Percentiles rank a stretch among this genome's conserved stretches.
Conservation (phyloP, 2,113 vertebrate genomes). For the Colaptes auratus region DNA sequence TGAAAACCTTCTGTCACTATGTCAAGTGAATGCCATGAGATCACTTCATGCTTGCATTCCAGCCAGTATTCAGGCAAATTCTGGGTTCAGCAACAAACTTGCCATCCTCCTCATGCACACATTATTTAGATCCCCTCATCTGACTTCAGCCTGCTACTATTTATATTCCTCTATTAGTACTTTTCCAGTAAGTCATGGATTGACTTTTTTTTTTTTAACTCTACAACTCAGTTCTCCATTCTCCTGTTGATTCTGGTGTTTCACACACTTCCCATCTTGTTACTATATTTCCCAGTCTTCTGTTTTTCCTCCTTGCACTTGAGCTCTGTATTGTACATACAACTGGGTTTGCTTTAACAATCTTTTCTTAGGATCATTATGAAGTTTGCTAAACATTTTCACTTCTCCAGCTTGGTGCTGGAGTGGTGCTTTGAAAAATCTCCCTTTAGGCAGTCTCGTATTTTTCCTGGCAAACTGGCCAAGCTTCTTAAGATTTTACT, state of each 20-base stretch:
- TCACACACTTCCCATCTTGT: neutral
- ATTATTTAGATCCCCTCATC: neutral
- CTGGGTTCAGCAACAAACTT: neutral
- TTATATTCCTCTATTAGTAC: neutral
- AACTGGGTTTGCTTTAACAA: neutral
- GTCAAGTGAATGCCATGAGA: neutral
- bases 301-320: neutral
- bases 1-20: constrained; percentile 27
- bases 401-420: neutral
- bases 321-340: neutral
- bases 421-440: neutral
- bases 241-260: neutral
- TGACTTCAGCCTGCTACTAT: neutral
- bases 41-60: constrained; percentile 42
- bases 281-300: neutral
- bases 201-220: neutral
- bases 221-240: neutral
- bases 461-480: neutral
- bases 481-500: neutral
- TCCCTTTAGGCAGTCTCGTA: neutral
- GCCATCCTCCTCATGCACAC: neutral
- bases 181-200: neutral
- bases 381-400: neutral
- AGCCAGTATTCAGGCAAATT: neutral
- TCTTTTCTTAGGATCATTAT: neutral